Percentiles rank a stretch among this genome's conserved stretches.
Conservation (phyloP, 23 tunicate genomes). For the Halocynthia aurantium region DNA sequence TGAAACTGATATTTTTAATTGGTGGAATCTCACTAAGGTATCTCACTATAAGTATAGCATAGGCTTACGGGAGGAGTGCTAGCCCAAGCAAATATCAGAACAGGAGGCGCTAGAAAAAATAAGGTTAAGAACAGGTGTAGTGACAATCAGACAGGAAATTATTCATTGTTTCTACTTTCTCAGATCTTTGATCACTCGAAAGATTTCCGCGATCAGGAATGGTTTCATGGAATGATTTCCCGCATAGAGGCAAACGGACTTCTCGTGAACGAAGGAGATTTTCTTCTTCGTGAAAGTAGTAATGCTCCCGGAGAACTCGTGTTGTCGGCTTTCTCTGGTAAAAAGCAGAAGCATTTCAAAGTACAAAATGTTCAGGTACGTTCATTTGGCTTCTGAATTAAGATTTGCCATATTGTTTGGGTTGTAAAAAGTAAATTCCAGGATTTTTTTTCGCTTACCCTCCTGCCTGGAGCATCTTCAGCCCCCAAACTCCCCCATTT, state of each 20-base stretch:
- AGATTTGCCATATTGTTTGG: too few species aligned
- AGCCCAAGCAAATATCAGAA: too few species aligned
- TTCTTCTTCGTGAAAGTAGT: slow-evolving; percentile 73
- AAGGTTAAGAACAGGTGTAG: not conserved
- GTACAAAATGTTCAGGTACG: not conserved
- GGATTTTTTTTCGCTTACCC: too few species aligned
- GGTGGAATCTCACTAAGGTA: too few species aligned
- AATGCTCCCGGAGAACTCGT: slow-evolving; percentile 52
- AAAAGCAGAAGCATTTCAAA: slow-evolving; percentile 55
- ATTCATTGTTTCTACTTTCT: not conserved
- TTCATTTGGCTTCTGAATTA: too few species aligned
- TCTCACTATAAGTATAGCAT: too few species aligned
- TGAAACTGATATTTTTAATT: too few species aligned
- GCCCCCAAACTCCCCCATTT: too few species aligned
- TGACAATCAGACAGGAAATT: not conserved
- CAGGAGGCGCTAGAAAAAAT: not conserved
- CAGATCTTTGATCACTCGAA: slow-evolving; percentile 32
- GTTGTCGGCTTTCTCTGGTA: slow-evolving; percentile 37
- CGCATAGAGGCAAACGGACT: slow-evolving; percentile 52
- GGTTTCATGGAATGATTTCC: slow-evolving; percentile 93
- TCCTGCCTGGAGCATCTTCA: too few species aligned
- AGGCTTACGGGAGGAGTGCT: too few species aligned
- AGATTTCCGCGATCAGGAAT: slow-evolving; percentile 48
- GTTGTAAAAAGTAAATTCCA: too few species aligned
- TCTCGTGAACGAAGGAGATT: slow-evolving; percentile 66